phyloP scores from a whole-genome alignment of 2,113 vertebrate species.

The Nipponia nippon region DNA sequence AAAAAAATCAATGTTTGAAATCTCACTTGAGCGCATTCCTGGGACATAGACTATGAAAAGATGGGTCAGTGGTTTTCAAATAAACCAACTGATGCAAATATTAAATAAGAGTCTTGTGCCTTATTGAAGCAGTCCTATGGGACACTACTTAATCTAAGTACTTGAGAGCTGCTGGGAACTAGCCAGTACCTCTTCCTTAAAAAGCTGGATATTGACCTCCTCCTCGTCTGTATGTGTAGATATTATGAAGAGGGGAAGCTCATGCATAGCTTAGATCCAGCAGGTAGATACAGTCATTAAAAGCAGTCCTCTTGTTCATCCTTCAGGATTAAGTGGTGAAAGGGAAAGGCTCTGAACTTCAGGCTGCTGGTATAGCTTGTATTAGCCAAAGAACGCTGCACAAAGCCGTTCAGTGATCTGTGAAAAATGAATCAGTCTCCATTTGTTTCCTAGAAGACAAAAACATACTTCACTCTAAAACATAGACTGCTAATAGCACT shows the following conservation, averaged over 20 bases:
- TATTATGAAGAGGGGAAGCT: background rate
- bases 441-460: background rate
- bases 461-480: background rate
- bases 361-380: background rate
- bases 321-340: background rate
- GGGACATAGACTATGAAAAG: background rate
- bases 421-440: background rate
- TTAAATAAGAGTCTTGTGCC: background rate
- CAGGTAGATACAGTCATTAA: background rate
- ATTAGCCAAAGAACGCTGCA: background rate
- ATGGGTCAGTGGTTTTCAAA: background rate
- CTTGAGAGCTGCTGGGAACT: background rate
- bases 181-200: background rate
- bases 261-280: background rate
- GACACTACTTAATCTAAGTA: background rate
- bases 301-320: background rate
- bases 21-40: background rate
- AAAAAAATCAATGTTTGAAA: background rate
- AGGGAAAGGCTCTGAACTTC: background rate
- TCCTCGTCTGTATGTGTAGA: background rate
- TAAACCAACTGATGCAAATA: background rate
- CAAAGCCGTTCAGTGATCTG: rapidly evolving
- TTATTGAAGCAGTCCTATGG: background rate
- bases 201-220: background rate
- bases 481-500: background rate